A percentile compares a stretch with the other conserved stretches of the same genome.
Evolutionary conservation across 2,797 vertebrate species (phyloP).

Genomic region (Brachymystax lenok): DNA sequence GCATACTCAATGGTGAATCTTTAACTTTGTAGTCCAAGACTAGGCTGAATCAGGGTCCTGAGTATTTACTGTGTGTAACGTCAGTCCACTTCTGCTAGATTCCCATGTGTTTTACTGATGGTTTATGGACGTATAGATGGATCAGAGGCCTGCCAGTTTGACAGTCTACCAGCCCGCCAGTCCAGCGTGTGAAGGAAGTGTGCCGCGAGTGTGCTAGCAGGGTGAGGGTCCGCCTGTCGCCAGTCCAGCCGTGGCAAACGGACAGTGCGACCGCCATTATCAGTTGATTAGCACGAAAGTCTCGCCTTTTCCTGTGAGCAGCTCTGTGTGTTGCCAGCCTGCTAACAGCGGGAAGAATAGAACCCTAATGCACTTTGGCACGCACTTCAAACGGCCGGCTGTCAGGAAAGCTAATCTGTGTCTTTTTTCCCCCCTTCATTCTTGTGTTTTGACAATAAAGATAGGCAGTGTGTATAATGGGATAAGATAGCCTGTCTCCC

Average conservation of each 20-base stretch:
- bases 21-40: neutral
- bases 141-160: slow-evolving; percentile 17
- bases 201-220: slow-evolving; percentile 71
- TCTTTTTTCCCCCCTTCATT: slow-evolving; percentile 71
- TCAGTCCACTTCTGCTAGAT: neutral
- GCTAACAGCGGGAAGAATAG: slow-evolving; percentile 71
- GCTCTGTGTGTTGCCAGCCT: slow-evolving; percentile 64
- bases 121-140: neutral
- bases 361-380: slow-evolving; percentile 81
- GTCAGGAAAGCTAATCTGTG: slow-evolving; percentile 80
- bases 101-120: neutral
- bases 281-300: slow-evolving; percentile 80
- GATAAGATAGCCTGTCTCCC: slow-evolving; percentile 71
- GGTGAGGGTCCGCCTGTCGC: slow-evolving; percentile 46
- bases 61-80: neutral
- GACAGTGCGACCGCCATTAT: slow-evolving; percentile 73
- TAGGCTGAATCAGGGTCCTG: neutral
- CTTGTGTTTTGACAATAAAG: slow-evolving; percentile 85
- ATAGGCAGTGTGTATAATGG: too few relatives aligned
- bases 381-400: slow-evolving; percentile 75
- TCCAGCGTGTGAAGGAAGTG: slow-evolving; percentile 72
- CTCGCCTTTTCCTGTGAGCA: slow-evolving; percentile 82
- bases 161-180: slow-evolving; percentile 17
- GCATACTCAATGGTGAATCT: neutral
- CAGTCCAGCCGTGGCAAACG: slow-evolving; percentile 42